These are phyloP conservation scores for Lasioglossum lativentre DNA, from an alignment of 2,888 invertebrate genomes.

Conservation along the genomic window DNA sequence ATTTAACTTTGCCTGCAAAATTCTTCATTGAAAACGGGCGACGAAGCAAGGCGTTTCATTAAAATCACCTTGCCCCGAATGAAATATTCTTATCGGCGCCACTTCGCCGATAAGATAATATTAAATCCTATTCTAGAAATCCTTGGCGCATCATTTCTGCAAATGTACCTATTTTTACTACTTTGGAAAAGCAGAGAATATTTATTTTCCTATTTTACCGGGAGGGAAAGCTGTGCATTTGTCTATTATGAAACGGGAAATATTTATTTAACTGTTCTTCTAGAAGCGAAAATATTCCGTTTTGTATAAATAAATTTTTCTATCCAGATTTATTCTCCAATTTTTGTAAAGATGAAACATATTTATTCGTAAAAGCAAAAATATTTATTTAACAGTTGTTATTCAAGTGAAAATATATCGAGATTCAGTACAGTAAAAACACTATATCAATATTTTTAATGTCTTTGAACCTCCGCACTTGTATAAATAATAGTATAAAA, in stretches of 20 bases:
- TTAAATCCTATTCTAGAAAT: background rate
- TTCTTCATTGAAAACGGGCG: background rate
- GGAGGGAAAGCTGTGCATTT: background rate
- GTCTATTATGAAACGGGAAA: background rate
- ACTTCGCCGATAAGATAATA: background rate
- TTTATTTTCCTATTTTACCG: background rate
- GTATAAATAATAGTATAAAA: too few relatives aligned
- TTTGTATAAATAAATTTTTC: too few relatives aligned
- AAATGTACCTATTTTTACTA: background rate
- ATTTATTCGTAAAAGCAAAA: background rate
- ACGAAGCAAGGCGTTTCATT: background rate
- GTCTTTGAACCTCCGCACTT: background rate
- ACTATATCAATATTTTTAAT: background rate
- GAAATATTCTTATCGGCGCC: background rate
- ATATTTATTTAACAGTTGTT: background rate
- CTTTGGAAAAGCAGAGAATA: background rate
- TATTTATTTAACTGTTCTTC: background rate
- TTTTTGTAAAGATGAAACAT: background rate
- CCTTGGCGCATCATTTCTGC: background rate
- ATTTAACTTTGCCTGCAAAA: constrained; percentile 3
- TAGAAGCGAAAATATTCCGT: background rate
- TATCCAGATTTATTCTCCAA: background rate
- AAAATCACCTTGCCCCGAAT: background rate
- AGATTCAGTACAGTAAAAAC: background rate
- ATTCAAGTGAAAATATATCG: background rate